Evolutionary conservation across 2,888 invertebrate genomes (phyloP).

Genomic region (Schrankia costaestrigalis): DNA sequence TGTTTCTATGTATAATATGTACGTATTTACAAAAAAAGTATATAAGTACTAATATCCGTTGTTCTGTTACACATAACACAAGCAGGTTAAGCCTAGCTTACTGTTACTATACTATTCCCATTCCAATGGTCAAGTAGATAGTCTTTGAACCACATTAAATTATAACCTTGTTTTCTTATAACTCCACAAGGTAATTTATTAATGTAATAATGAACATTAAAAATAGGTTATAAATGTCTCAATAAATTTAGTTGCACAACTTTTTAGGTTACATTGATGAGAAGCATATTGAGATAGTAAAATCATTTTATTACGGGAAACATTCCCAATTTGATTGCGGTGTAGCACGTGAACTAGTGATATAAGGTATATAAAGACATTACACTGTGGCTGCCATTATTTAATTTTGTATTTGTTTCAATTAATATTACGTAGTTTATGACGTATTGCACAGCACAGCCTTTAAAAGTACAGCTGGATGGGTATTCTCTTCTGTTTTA

Average conservation of each 20-base stretch:
- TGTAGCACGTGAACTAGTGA: slow-evolving; percentile 27
- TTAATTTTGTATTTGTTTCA: no score
- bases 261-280: slow-evolving; percentile 59
- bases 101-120: slow-evolving; percentile 10
- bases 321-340: slow-evolving; percentile 55
- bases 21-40: no score
- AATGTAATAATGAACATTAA: slow-evolving; percentile 50
- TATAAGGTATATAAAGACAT: slow-evolving; percentile 25
- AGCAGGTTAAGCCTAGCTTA: no score
- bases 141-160: slow-evolving; percentile 5
- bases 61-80: no score
- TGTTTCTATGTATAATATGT: no score
- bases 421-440: no score
- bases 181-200: slow-evolving; percentile 9
- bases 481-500: no score
- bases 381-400: slow-evolving; percentile 21
- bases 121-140: slow-evolving; percentile 4
- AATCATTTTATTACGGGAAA: slow-evolving; percentile 64
- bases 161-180: slow-evolving; percentile 14
- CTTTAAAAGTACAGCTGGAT: no score
- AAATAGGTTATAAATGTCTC: slow-evolving; percentile 65
- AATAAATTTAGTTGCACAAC: slow-evolving; percentile 65
- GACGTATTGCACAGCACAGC: no score
- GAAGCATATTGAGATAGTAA: slow-evolving; percentile 68
- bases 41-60: no score